Conservation (phyloP, 2,113 vertebrate genomes). For the Artemisiospiza belli region DNA sequence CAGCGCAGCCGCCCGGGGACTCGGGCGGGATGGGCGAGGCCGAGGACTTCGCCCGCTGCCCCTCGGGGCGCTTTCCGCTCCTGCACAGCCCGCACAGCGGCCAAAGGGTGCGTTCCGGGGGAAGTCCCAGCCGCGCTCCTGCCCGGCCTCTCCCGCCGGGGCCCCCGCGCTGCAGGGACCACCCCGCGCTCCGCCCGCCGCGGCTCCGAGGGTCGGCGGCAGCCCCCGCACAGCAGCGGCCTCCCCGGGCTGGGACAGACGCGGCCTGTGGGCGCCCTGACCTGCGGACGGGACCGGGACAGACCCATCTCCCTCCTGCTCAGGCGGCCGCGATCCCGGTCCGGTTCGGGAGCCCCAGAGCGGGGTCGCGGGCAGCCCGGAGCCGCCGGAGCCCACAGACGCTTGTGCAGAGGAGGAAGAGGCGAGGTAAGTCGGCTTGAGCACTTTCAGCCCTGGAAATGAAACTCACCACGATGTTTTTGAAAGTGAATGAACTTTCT, state of each 20-base stretch:
- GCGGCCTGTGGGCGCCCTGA: not conserved
- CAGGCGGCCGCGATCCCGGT: not conserved
- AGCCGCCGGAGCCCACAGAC: accelerated
- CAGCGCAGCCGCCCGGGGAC: not conserved
- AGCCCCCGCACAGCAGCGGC: not conserved
- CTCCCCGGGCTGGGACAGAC: not conserved
- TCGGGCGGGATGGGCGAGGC: not conserved
- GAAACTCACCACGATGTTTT: not conserved
- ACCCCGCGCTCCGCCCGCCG: not conserved
- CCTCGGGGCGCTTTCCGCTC: not conserved
- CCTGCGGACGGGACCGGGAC: not conserved
- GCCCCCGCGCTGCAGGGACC: not conserved
- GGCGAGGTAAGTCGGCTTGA: not conserved
- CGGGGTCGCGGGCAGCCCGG: not conserved
- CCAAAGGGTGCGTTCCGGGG: not conserved
- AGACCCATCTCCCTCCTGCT: not conserved
- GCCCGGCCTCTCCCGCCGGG: not conserved
- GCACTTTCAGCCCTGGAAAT: not conserved
- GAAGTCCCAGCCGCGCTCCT: not conserved
- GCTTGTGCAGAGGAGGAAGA: accelerated
- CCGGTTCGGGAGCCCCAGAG: not conserved
- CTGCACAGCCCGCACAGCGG: not conserved
- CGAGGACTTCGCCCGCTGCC: not conserved
- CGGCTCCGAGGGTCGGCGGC: not conserved
- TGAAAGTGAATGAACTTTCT: not conserved